Evolutionary conservation across 2,113 vertebrate species (phyloP).

Genomic region (Podocnemis expansa): DNA sequence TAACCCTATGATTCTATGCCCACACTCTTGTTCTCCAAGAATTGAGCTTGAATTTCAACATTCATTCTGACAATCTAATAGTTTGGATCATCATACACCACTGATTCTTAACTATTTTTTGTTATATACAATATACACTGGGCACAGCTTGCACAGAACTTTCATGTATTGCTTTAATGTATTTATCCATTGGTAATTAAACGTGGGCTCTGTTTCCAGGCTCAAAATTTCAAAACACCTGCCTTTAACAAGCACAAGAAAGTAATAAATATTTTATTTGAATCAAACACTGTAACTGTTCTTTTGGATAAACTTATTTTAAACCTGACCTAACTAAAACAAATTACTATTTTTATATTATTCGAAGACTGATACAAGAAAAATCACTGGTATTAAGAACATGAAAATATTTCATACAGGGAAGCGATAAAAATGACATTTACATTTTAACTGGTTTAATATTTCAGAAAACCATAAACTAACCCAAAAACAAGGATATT

Average conservation of each 20-base stretch:
- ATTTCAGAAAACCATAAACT: neutral
- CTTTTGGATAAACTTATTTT: neutral
- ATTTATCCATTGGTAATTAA: neutral
- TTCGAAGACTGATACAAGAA: rapidly evolving
- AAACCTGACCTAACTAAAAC: neutral
- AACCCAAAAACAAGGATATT: neutral
- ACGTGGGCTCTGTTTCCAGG: neutral
- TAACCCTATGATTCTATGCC: too few relatives aligned
- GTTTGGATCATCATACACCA: neutral
- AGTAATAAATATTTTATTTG: neutral
- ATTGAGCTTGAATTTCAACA: neutral
- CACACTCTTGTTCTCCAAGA: neutral
- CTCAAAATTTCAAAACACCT: neutral
- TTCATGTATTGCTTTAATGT: neutral
- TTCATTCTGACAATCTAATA: neutral
- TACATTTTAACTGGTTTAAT: neutral
- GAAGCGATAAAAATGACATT: neutral
- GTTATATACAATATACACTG: neutral
- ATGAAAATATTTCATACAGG: neutral
- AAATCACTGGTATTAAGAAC: neutral
- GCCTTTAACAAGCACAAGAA: neutral
- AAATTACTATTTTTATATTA: neutral
- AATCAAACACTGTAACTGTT: neutral
- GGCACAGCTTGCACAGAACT: neutral
- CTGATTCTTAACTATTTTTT: neutral